Percentiles rank a stretch among this genome's conserved stretches.
These are phyloP conservation scores for Mechanitis mazaeus DNA, from an alignment of 2,888 invertebrate species.

Conservation along the genomic window DNA sequence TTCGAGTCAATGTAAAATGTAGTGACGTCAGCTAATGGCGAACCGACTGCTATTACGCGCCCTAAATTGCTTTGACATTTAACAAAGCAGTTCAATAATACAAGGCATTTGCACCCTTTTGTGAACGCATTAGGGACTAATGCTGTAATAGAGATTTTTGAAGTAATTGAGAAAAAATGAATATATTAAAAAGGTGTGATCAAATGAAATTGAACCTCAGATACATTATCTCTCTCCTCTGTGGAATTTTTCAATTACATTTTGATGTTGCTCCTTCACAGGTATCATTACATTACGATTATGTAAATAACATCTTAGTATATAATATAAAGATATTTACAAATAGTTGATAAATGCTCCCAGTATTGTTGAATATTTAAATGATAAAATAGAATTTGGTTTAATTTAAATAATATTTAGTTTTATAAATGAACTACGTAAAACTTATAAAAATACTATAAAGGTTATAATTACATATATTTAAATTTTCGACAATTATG, in stretches of 20 bases:
- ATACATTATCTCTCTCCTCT: slow-evolving; percentile 13
- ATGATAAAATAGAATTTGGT: too few relatives aligned
- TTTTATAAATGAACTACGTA: too few relatives aligned
- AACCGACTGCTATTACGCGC: slow-evolving; percentile 14
- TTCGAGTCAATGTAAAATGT: too few relatives aligned
- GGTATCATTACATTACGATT: too few relatives aligned
- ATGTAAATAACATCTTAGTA: too few relatives aligned
- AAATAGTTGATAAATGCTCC: too few relatives aligned
- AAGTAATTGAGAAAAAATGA: slow-evolving; percentile 20
- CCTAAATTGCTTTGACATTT: slow-evolving; percentile 20
- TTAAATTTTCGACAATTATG: not conserved
- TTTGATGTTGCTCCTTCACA: slow-evolving; percentile 2
- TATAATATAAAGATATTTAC: too few relatives aligned
- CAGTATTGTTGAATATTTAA: too few relatives aligned
- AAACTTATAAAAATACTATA: too few relatives aligned
- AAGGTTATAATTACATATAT: too few relatives aligned
- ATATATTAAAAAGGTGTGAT: slow-evolving; percentile 20
- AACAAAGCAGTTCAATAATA: slow-evolving; percentile 7
- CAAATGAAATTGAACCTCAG: slow-evolving; percentile 19
- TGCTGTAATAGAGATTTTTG: slow-evolving; percentile 17
- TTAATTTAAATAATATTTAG: too few relatives aligned
- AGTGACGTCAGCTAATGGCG: slow-evolving; percentile 10
- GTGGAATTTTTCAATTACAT: slow-evolving; percentile 15
- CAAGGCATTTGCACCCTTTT: not conserved
- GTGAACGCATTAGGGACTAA: not conserved